Evolutionary conservation across 2,113 vertebrate species (phyloP), one percentile per base, ranked within the genome.

Genomic region (Myiagra hebetior): DNA sequence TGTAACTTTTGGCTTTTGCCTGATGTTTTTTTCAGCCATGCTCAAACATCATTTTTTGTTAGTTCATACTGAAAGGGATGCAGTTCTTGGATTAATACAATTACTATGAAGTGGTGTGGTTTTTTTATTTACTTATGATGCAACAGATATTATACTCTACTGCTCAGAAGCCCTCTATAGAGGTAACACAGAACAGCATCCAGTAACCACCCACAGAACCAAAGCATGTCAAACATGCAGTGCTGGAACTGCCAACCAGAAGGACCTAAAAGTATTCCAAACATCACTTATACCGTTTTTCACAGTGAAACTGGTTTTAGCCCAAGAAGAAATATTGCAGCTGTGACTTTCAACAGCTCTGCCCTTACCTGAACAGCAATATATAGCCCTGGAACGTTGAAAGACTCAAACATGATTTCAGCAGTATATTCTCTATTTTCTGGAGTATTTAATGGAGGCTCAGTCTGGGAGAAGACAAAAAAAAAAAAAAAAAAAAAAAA

Each of bases 391-490:
- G 99, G 99, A 65, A 99, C 99, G 18, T 99, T 99, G 98, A 99
- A 99, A 78, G 99, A 99, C 97, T 99, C 99, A 3, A 99, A 99
- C 99, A 99, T 99, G 97, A 99, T 99, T 98, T 99, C 99, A 56
- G 99, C 99, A 65, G 99, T 99, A 98, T 99, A 99, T 98, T 99
- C 99, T 94, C 99, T 98, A 95, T 99, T 99, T 97, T 99, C 99
- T 63, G 99, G 99, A 82, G 99, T 99, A 98, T 99, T 99, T 94
- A 99, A 97, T 70, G 99, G 99, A 95, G 99, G 99, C 96, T 99
- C 99, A 74, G 99, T 99, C 99, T 99, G 97, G 30, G 89, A 81
- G 91, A 74, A 81, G 91, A 74, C 33, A 52, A 93, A 47, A 77
- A 78, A 46, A 56, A 93, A 39, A 55, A 77, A 33, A 13, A 37